phyloP scores from a whole-genome alignment of 2,888 invertebrate genomes.

The Cremastobaeus sp. region DNA sequence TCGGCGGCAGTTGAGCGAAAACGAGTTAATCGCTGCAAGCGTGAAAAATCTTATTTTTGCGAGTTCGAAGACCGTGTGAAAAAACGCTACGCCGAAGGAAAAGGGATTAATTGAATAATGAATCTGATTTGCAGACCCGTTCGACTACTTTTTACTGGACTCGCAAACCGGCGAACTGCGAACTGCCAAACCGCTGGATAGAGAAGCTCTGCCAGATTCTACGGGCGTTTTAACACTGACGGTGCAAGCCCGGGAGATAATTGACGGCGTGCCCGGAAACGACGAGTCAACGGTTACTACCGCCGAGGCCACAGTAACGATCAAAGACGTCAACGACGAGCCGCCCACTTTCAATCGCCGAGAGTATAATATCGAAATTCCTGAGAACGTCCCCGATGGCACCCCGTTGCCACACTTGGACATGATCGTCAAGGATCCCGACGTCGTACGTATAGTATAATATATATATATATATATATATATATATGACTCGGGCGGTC shows the following conservation, averaged over 20 bases:
- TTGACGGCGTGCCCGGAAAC: slow-evolving; percentile 84
- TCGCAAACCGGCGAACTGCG: slow-evolving; percentile 87
- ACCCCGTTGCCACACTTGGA: slow-evolving; percentile 89
- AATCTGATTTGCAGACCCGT: slow-evolving; percentile 83
- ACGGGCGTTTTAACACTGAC: slow-evolving; percentile 88
- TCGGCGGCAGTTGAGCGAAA: too few relatives aligned
- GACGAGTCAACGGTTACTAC: slow-evolving; percentile 84
- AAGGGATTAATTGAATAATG: neutral
- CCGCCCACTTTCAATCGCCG: slow-evolving; percentile 90
- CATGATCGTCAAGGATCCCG: slow-evolving; percentile 91
- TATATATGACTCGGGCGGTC: too few relatives aligned
- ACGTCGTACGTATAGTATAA: slow-evolving; percentile 87
- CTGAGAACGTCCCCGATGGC: slow-evolving; percentile 89
- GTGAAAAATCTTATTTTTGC: too few relatives aligned
- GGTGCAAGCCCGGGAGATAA: slow-evolving; percentile 89
- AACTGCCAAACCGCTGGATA: slow-evolving; percentile 90
- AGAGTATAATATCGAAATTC: slow-evolving; percentile 88
- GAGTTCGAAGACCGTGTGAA: neutral
- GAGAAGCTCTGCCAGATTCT: slow-evolving; percentile 88
- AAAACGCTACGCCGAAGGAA: neutral
- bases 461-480: too few relatives aligned
- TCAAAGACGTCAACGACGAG: slow-evolving; percentile 93
- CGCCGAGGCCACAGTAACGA: slow-evolving; percentile 88
- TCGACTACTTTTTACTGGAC: slow-evolving; percentile 91
- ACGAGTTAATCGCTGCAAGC: too few relatives aligned